phyloP scores from a whole-genome alignment of 2,113 vertebrate genomes.

The Scomber japonicus region DNA sequence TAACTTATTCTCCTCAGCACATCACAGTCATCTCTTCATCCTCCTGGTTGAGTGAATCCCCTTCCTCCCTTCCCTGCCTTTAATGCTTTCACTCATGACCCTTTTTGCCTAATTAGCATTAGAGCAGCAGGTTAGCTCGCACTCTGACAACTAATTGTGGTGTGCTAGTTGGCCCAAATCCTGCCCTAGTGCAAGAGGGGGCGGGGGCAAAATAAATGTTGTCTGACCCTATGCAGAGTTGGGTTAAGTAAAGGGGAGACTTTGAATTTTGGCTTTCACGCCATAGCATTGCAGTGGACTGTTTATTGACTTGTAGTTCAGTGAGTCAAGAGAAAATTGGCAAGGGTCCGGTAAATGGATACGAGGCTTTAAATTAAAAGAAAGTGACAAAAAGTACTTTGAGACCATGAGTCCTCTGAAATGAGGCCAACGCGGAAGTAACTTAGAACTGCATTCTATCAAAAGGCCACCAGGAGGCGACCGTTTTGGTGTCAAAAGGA shows the following conservation, averaged over 20 bases:
- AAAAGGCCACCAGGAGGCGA: no score
- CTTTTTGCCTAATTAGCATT: slow-evolving; percentile 32
- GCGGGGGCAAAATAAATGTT: slow-evolving; percentile 1
- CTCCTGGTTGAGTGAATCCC: neutral
- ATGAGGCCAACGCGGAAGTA: no score
- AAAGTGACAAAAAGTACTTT: neutral
- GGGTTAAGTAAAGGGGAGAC: neutral
- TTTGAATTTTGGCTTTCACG: slow-evolving; percentile 11
- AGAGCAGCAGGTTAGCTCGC: slow-evolving; percentile 25
- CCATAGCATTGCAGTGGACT: neutral
- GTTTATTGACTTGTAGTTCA: neutral
- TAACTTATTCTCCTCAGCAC: neutral
- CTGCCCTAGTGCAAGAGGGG: neutral
- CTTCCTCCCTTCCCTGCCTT: neutral
- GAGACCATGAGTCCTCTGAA: no score
- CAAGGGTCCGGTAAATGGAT: no score
- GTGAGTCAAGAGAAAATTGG: no score
- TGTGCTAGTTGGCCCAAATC: neutral
- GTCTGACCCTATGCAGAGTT: neutral
- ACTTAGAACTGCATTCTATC: no score
- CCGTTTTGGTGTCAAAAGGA: no score
- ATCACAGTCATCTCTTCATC: neutral
- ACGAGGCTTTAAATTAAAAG: neutral
- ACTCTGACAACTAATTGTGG: slow-evolving; percentile 4
- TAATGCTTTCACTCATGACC: neutral